These are phyloP conservation scores for Camponotus vicinus DNA, from an alignment of 1,140 invertebrate genomes.

Conservation along the genomic window DNA sequence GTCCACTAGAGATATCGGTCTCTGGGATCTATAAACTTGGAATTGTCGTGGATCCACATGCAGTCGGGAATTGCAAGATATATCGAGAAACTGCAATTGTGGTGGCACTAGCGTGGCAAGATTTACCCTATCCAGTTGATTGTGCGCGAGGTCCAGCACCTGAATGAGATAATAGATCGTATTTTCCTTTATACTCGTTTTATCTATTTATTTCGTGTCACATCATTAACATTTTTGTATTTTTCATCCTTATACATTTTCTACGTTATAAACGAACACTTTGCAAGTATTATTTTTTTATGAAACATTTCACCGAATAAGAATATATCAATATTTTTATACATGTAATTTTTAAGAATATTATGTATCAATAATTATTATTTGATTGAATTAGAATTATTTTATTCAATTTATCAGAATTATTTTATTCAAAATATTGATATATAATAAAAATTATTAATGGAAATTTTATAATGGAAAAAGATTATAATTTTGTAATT, in stretches of 20 bases:
- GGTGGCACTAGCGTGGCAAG: constrained; percentile 91
- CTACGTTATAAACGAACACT: not conserved
- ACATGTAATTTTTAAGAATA: no score
- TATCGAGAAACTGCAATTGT: constrained; percentile 93
- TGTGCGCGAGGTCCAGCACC: constrained; percentile 94
- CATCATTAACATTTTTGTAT: not conserved
- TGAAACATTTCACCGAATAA: not conserved
- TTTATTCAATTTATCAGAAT: no score
- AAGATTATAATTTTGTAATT: not conserved
- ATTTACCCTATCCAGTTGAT: constrained; percentile 93
- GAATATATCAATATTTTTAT: not conserved
- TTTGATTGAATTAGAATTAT: no score
- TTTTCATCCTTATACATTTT: not conserved
- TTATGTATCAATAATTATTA: no score
- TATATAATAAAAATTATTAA: constrained; percentile 8
- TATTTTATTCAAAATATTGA: not conserved
- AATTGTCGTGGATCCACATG: constrained; percentile 94
- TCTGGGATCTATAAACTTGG: constrained; percentile 91
- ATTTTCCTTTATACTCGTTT: not conserved
- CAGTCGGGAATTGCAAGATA: constrained; percentile 93
- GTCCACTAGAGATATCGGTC: constrained; percentile 93
- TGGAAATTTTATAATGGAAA: no score
- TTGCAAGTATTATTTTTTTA: not conserved
- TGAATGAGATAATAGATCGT: constrained; percentile 67
- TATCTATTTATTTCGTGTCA: not conserved